Evolutionary conservation across 23 tunicate genomes (phyloP).

Genomic region (Halocynthia roretzi): DNA sequence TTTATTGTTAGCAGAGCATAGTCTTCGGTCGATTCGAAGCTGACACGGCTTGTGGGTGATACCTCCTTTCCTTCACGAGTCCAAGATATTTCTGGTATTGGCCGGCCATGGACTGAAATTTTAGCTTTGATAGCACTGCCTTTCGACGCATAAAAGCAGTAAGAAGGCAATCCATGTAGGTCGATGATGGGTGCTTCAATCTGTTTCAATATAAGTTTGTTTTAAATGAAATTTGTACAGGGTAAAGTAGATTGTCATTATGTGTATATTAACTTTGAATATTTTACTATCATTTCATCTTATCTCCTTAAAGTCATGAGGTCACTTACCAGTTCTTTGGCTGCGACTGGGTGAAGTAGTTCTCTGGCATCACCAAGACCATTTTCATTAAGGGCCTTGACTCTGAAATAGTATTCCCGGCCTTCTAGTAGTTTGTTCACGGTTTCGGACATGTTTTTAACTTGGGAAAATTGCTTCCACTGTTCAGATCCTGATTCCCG

Average conservation of each 20-base stretch:
- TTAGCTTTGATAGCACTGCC: conserved; percentile 70
- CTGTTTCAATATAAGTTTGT: background rate
- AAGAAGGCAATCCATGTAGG: conserved; percentile 36
- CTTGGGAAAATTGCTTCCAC: conserved; percentile 73
- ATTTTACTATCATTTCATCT: background rate
- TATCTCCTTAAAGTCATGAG: background rate
- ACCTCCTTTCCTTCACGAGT: conserved; percentile 35
- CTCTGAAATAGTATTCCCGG: conserved; percentile 61
- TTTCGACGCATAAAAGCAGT: conserved; percentile 67
- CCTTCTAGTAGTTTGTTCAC: conserved; percentile 54
- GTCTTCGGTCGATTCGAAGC: conserved; percentile 34
- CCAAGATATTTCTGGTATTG: conserved; percentile 69
- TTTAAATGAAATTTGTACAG: no score
- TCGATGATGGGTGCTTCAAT: conserved; percentile 67
- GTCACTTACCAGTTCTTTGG: conserved; percentile 55
- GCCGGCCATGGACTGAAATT: conserved; percentile 60
- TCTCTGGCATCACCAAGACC: conserved; percentile 85
- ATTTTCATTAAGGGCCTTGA: conserved; percentile 85
- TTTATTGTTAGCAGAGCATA: conserved; percentile 42
- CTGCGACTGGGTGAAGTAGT: conserved; percentile 57
- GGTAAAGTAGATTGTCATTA: no score
- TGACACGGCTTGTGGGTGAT: conserved; percentile 57
- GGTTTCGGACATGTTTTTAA: conserved; percentile 42
- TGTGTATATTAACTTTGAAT: no score
- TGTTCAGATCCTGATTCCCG: conserved; percentile 54